Evolutionary conservation across 1,140 invertebrate genomes (phyloP).

Genomic region (Drosophila ficusphila): DNA sequence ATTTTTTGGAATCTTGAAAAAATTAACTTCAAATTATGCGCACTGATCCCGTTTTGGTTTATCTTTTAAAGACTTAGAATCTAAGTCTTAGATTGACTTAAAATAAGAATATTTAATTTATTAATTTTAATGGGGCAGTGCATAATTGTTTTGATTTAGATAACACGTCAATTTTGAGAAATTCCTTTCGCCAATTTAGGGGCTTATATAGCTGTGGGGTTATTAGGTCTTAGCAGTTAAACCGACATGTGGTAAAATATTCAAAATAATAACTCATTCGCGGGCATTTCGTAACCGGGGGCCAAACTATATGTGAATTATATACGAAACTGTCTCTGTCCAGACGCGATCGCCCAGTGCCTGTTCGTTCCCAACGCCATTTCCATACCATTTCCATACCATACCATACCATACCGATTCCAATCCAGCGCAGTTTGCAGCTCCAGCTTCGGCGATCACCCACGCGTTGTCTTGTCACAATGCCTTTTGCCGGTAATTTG

Average conservation of each 20-base stretch:
- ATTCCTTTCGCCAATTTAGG: not conserved
- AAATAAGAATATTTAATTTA: not conserved
- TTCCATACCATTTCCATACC: conserved; percentile 6
- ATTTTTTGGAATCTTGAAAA: no score
- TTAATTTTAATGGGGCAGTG: not conserved
- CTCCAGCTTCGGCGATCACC: conserved; percentile 31
- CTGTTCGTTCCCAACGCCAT: not conserved
- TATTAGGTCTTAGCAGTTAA: conserved; percentile 42
- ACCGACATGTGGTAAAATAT: conserved; percentile 38
- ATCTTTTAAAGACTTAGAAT: no score
- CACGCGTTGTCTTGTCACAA: conserved; percentile 79
- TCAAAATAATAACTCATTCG: conserved; percentile 43
- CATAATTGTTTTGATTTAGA: not conserved
- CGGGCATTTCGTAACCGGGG: conserved; percentile 21
- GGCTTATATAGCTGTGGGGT: conserved; percentile 1
- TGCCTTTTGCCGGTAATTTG: conserved; percentile 80
- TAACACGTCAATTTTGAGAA: not conserved
- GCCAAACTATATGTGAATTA: conserved; percentile 39
- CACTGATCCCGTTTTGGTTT: no score
- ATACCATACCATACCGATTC: conserved; percentile 11
- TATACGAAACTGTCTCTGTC: conserved; percentile 48
- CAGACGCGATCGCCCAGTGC: conserved; percentile 23
- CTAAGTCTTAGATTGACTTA: no score
- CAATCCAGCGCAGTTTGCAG: conserved; percentile 21
- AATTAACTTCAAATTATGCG: no score